These are phyloP conservation scores for Labeo rohita DNA, from an alignment of 2,113 vertebrate species.

Conservation along the genomic window DNA sequence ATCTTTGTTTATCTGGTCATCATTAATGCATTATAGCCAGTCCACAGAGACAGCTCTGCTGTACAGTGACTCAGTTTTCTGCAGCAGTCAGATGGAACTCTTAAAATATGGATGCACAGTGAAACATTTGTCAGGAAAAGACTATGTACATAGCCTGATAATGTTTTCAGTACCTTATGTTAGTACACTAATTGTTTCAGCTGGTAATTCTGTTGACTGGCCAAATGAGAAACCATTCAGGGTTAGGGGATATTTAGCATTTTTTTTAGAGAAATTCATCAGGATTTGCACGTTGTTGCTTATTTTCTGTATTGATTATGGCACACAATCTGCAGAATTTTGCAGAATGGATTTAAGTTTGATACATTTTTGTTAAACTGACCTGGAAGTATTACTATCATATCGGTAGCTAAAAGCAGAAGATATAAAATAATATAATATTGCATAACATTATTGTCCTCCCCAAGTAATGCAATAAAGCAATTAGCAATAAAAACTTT, in stretches of 20 bases:
- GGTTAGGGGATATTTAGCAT: neutral
- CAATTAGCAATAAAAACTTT: too few relatives aligned
- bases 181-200: neutral
- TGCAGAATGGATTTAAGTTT: neutral
- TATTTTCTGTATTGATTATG: neutral
- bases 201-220: neutral
- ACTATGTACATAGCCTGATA: neutral
- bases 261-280: neutral
- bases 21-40: conserved; percentile 15
- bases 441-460: too few relatives aligned
- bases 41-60: neutral
- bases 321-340: neutral
- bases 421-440: neutral
- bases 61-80: neutral
- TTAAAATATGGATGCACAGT: conserved; percentile 24
- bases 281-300: neutral
- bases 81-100: neutral
- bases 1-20: conserved; percentile 14
- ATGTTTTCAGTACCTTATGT: neutral
- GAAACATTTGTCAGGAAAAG: neutral
- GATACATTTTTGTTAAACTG: neutral
- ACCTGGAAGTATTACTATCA: neutral
- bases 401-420: neutral
- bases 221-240: neutral
- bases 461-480: too few relatives aligned